These are phyloP conservation scores for Phlogophora meticulosa DNA, from an alignment of 2,888 invertebrate genomes.

Conservation along the genomic window DNA sequence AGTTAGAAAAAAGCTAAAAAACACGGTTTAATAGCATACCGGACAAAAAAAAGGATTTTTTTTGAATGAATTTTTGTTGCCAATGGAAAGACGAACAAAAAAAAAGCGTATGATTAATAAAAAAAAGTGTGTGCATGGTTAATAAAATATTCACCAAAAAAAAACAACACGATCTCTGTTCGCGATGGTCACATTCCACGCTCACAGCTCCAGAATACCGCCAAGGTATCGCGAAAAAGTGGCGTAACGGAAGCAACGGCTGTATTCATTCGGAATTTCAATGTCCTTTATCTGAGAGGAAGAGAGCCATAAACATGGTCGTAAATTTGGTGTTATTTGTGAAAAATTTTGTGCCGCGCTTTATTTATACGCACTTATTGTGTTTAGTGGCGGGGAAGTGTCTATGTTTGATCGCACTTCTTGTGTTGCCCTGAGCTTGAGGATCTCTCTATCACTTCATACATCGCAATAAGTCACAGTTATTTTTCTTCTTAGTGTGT, in stretches of 20 bases:
- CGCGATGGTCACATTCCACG: slow-evolving; percentile 16
- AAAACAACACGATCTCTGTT: neutral
- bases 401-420: slow-evolving; percentile 30
- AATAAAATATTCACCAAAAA: too few relatives aligned
- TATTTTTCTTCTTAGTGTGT: neutral
- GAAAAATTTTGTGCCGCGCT: slow-evolving; percentile 71
- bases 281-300: slow-evolving; percentile 84
- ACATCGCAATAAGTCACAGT: neutral
- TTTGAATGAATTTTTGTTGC: too few relatives aligned
- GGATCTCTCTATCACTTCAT: neutral
- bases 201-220: slow-evolving; percentile 64
- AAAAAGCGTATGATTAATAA: too few relatives aligned
- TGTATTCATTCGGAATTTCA: slow-evolving; percentile 84
- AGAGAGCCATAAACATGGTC: slow-evolving; percentile 82
- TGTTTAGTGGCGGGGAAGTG: slow-evolving; percentile 48
- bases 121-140: too few relatives aligned
- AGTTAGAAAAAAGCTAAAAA: too few relatives aligned
- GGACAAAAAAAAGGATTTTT: too few relatives aligned
- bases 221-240: slow-evolving; percentile 65
- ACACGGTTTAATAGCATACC: too few relatives aligned
- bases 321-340: slow-evolving; percentile 86
- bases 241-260: slow-evolving; percentile 69
- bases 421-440: neutral
- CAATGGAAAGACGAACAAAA: too few relatives aligned
- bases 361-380: slow-evolving; percentile 68